These are phyloP conservation scores for Chondrosia reniformis DNA, from an alignment of 37 sponge, comb jelly and placozoan species.

Conservation along the genomic window DNA sequence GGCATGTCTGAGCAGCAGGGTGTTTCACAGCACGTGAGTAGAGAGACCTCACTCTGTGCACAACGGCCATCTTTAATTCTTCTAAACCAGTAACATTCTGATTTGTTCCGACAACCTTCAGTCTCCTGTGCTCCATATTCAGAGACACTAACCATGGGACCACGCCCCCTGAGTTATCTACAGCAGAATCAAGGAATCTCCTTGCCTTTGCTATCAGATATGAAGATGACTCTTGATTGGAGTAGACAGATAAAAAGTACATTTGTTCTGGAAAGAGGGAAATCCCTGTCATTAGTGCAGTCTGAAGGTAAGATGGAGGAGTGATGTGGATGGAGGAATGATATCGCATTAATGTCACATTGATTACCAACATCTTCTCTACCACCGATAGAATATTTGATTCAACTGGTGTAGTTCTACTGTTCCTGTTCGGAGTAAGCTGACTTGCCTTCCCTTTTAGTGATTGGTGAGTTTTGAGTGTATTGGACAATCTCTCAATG, in stretches of 20 bases:
- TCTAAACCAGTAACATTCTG: neutral
- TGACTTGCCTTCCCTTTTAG: neutral
- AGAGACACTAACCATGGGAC: constrained; percentile 51
- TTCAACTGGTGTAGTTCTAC: neutral
- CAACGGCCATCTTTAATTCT: constrained; percentile 32
- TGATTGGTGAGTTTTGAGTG: neutral
- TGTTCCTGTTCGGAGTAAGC: neutral
- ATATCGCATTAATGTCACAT: constrained; percentile 21
- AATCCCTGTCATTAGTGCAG: constrained; percentile 30
- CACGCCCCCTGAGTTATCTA: neutral
- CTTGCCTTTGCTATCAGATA: constrained; percentile 55
- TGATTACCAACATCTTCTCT: too few species aligned
- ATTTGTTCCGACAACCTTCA: neutral
- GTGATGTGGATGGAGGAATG: constrained; percentile 7
- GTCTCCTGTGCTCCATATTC: constrained; percentile 39
- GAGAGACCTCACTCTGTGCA: constrained; percentile 55
- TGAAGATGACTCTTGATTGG: constrained; percentile 37
- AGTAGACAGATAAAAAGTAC: constrained; percentile 27
- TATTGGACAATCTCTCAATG: neutral
- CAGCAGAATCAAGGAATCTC: constrained; percentile 39
- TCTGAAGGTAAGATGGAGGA: constrained; percentile 30
- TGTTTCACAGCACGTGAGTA: constrained; percentile 42
- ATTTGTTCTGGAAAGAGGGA: constrained; percentile 43
- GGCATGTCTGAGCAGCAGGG: constrained; percentile 35
- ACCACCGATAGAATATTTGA: too few species aligned